phyloP scores from a whole-genome alignment of 2,797 vertebrate genomes.

The Psittacula echo region DNA sequence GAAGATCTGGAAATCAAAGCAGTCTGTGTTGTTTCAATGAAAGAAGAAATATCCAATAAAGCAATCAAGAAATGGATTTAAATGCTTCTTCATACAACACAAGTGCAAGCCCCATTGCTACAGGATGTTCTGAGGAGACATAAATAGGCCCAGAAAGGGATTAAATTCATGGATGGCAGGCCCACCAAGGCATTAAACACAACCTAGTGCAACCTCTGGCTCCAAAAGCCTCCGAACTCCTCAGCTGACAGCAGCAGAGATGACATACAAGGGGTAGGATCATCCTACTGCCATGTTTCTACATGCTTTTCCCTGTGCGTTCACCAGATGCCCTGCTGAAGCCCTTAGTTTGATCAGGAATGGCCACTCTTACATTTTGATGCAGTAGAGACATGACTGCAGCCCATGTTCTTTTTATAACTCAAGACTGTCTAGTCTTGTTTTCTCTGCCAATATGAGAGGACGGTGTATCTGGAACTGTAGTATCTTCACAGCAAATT shows the following conservation, averaged over 20 bases:
- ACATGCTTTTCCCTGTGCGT: not conserved
- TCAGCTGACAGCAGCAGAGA: not conserved
- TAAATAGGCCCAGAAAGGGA: conserved; percentile 19
- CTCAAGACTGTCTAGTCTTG: not conserved
- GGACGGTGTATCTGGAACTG: not conserved
- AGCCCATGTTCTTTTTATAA: not conserved
- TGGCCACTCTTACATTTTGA: not conserved
- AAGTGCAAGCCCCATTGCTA: not conserved
- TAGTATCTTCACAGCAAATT: not conserved
- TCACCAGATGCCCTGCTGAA: not conserved
- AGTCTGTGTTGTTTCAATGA: not conserved
- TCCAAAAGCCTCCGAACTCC: not conserved
- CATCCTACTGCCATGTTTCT: not conserved
- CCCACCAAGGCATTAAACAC: conserved; percentile 16
- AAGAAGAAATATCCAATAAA: conserved; percentile 12
- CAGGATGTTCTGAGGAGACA: not conserved
- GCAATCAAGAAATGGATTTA: not conserved
- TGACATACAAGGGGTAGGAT: not conserved
- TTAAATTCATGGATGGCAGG: conserved; percentile 30
- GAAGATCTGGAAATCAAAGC: conserved; percentile 26
- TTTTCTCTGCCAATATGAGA: not conserved
- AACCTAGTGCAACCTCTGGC: conserved; percentile 28
- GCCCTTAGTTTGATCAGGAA: not conserved
- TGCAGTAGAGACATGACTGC: not conserved
- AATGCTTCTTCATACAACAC: not conserved